phyloP scores from a whole-genome alignment of 1,140 invertebrate genomes.

The Zeugodacus cucurbitae region DNA sequence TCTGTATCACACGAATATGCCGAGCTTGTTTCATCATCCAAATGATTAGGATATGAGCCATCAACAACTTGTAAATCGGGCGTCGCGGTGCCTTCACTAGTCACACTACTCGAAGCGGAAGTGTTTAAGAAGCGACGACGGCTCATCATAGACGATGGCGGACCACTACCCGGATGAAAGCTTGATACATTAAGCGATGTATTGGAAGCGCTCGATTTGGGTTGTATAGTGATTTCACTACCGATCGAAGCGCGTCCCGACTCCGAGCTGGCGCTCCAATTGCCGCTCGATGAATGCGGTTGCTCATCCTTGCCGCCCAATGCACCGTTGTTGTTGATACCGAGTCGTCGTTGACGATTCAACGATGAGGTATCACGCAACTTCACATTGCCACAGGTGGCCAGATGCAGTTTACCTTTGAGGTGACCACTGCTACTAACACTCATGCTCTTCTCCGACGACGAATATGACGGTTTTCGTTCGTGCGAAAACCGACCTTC shows the following conservation, averaged over 20 bases:
- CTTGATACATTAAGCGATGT: conserved; percentile 73
- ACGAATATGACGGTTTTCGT: conserved; percentile 81
- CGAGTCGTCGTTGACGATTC: conserved; percentile 69
- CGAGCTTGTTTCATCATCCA: conserved; percentile 91
- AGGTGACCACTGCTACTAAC: conserved; percentile 61
- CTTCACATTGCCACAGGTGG: conserved; percentile 67
- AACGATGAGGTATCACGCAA: conserved; percentile 76
- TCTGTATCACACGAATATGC: conserved; percentile 96
- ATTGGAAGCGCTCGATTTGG: conserved; percentile 76
- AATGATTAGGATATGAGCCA: conserved; percentile 69
- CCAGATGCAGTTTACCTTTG: conserved; percentile 57
- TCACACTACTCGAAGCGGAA: conserved; percentile 83
- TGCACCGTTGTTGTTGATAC: conserved; percentile 63
- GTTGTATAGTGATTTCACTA: conserved; percentile 83
- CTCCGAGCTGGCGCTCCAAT: conserved; percentile 92
- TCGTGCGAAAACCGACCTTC: conserved; percentile 70
- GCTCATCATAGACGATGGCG: conserved; percentile 76
- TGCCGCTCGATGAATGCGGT: conserved; percentile 89
- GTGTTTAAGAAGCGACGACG: conserved; percentile 75
- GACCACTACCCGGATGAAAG: conserved; percentile 72
- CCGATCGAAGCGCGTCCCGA: conserved; percentile 86
- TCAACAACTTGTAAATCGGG: conserved; percentile 81
- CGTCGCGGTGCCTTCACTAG: conserved; percentile 86
- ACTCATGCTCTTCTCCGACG: conserved; percentile 74
- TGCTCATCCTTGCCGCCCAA: conserved; percentile 74